Evolutionary conservation across 2,113 vertebrate genomes (phyloP).

Genomic region (Carollia perspicillata): DNA sequence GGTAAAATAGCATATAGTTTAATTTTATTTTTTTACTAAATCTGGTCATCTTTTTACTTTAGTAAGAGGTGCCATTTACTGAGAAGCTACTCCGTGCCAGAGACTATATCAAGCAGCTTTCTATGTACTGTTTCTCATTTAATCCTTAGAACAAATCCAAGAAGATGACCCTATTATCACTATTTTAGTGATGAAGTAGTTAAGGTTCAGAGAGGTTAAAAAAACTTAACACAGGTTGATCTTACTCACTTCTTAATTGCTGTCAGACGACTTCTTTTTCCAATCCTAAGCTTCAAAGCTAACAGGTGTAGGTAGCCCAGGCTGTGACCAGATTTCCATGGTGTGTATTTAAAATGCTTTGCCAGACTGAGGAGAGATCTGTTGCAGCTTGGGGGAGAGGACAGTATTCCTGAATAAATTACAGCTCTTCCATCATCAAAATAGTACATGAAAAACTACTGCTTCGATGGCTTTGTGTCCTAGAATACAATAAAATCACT

Average conservation of each 20-base stretch:
- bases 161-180: neutral
- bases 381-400: neutral
- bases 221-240: neutral
- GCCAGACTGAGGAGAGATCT: neutral
- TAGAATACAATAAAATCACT: neutral
- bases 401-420: neutral
- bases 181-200: neutral
- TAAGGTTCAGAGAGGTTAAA: neutral
- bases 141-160: constrained; percentile 24
- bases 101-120: neutral
- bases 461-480: neutral
- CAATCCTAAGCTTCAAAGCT: neutral
- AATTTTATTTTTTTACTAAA: neutral
- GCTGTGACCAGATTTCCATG: neutral
- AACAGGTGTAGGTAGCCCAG: neutral
- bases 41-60: neutral
- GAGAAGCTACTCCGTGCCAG: neutral
- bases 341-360: neutral
- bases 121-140: neutral
- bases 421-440: neutral
- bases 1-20: neutral
- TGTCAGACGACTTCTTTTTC: constrained; percentile 1
- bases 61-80: neutral
- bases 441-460: neutral
- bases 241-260: neutral